Evolutionary conservation across 1,140 invertebrate genomes (phyloP).

Genomic region (Brachystomella parvula): DNA sequence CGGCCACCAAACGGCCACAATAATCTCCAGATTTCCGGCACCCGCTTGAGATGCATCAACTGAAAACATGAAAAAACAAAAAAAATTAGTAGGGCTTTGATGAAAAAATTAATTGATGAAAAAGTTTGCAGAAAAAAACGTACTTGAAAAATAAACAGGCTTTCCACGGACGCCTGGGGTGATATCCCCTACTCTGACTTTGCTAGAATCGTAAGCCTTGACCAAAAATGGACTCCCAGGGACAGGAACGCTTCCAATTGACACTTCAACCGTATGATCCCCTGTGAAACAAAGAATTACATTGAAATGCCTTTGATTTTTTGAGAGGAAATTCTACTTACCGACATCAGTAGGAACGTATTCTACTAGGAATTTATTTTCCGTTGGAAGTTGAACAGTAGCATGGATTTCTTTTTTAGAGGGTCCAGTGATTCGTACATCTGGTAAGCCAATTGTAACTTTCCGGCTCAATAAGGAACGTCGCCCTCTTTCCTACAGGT

Average conservation of each 20-base stretch:
- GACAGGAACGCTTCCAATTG: constrained; percentile 69
- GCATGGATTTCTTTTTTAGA: constrained; percentile 43
- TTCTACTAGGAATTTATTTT: constrained; percentile 39
- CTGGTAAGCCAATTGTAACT: constrained; percentile 59
- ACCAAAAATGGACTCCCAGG: constrained; percentile 89
- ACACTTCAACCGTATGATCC: constrained; percentile 86
- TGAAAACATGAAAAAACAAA: constrained; percentile 41
- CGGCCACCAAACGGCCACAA: constrained; percentile 93
- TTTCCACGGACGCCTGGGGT: constrained; percentile 80
- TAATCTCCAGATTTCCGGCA: constrained; percentile 94
- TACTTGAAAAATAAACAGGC: constrained; percentile 73
- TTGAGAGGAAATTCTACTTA: constrained; percentile 23
- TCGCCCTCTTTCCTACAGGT: constrained; percentile 72
- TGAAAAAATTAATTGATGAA: too few relatives aligned
- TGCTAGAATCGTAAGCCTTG: constrained; percentile 88
- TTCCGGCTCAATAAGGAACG: constrained; percentile 72
- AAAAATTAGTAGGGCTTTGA: constrained; percentile 10
- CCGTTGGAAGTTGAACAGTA: constrained; percentile 36
- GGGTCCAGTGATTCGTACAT: constrained; percentile 68
- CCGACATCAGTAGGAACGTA: constrained; percentile 39
- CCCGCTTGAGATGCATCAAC: constrained; percentile 74
- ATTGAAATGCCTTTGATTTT: neutral
- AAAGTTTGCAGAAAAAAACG: constrained; percentile 16
- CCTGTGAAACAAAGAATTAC: constrained; percentile 46
- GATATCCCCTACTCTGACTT: constrained; percentile 84